Percentiles rank a stretch among this genome's conserved stretches.
These are phyloP conservation scores for Dendrolimus houi DNA, from an alignment of 2,888 invertebrate genomes.

Conservation along the genomic window DNA sequence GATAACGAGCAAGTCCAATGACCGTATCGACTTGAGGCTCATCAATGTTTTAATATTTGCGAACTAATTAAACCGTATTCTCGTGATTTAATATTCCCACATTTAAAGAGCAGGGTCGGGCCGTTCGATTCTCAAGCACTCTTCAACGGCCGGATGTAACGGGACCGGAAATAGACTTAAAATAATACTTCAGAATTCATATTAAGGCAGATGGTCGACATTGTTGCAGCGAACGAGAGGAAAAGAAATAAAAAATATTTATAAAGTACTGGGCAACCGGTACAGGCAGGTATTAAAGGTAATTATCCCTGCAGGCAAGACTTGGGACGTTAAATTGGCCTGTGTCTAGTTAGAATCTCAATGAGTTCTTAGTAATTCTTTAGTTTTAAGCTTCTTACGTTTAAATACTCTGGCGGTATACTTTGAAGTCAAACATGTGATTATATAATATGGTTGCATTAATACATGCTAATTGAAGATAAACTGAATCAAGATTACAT, in stretches of 20 bases:
- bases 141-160: slow-evolving; percentile 60
- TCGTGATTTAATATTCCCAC: background rate
- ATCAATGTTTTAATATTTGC: slow-evolving; percentile 18
- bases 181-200: slow-evolving; percentile 38
- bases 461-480: too few relatives aligned
- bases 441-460: too few relatives aligned
- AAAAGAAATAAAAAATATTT: slow-evolving; percentile 28
- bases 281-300: background rate
- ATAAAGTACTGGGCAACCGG: slow-evolving; percentile 17
- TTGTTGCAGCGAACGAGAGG: slow-evolving; percentile 38
- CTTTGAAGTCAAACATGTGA: too few relatives aligned
- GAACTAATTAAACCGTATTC: slow-evolving; percentile 4
- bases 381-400: too few relatives aligned
- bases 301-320: background rate
- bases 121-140: slow-evolving; percentile 46
- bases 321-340: background rate
- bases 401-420: too few relatives aligned
- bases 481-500: too few relatives aligned
- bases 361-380: too few relatives aligned
- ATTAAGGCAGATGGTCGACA: slow-evolving; percentile 48
- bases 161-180: slow-evolving; percentile 58
- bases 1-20: slow-evolving; percentile 65
- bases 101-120: slow-evolving; percentile 20
- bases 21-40: slow-evolving; percentile 40
- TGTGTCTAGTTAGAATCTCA: background rate